Conservation (phyloP, 2,113 vertebrate species). For the Ahaetulla prasina region DNA sequence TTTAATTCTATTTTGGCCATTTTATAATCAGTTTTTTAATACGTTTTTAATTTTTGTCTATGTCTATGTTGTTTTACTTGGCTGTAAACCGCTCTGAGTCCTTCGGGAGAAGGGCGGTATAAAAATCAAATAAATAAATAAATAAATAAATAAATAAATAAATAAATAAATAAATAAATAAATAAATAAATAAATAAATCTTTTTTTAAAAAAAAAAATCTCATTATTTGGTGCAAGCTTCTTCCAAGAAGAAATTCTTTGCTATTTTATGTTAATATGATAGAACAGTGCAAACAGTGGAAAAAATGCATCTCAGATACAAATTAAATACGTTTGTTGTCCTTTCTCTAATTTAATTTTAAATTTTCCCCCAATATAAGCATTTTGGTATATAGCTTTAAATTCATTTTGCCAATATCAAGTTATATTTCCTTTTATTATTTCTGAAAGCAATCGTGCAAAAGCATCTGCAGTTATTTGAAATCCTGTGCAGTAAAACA, state of each 20-base stretch:
- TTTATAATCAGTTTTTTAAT: too few relatives aligned
- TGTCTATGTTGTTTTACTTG: too few relatives aligned
- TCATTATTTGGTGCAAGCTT: conserved; percentile 39
- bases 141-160: too few relatives aligned
- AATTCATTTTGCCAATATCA: conserved; percentile 35
- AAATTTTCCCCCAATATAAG: neutral
- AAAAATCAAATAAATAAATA: too few relatives aligned
- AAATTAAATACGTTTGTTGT: conserved; percentile 8
- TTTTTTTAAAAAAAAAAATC: conserved; percentile 27
- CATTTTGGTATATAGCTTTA: conserved; percentile 13
- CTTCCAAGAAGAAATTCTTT: conserved; percentile 45
- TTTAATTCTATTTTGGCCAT: too few relatives aligned
- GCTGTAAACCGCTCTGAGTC: too few relatives aligned
- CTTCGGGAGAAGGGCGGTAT: too few relatives aligned
- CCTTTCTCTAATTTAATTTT: neutral
- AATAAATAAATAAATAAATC: too few relatives aligned
- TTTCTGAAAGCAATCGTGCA: conserved; percentile 21
- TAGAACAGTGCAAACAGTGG: conserved; percentile 17
- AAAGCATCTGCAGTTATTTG: conserved; percentile 11
- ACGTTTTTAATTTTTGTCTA: too few relatives aligned
- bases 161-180: too few relatives aligned
- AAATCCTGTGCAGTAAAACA: conserved; percentile 12
- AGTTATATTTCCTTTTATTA: conserved; percentile 9
- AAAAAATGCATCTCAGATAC: conserved; percentile 17
- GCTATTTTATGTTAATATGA: conserved; percentile 30